A percentile compares a stretch with the other conserved stretches of the same genome.
phyloP scores from a whole-genome alignment of 2,113 vertebrate species.

The Saccopteryx bilineata region DNA sequence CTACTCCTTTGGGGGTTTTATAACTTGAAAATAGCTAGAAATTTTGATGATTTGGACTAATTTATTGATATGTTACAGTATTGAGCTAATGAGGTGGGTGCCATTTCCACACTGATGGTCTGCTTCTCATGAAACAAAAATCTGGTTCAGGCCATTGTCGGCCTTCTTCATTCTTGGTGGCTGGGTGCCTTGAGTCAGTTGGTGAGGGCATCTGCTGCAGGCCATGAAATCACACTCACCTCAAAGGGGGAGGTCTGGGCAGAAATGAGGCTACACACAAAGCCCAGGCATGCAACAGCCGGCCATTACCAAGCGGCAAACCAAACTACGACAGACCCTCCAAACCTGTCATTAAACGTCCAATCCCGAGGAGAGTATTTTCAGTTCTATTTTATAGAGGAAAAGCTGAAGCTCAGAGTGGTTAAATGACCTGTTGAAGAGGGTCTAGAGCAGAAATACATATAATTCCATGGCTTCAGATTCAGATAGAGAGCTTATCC shows the following conservation, averaged over 20 bases:
- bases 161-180: background rate
- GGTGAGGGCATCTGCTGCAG: background rate
- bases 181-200: background rate
- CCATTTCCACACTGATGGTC: background rate
- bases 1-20: background rate
- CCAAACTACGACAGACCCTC: background rate
- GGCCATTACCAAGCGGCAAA: background rate
- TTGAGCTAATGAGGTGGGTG: background rate
- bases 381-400: slow-evolving; percentile 38
- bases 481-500: slow-evolving; percentile 3
- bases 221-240: background rate
- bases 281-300: background rate
- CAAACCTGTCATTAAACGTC: background rate
- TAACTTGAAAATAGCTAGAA: slow-evolving; percentile 30
- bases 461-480: slow-evolving; percentile 4
- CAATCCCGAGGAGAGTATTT: background rate
- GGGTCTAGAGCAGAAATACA: slow-evolving; percentile 18
- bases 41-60: slow-evolving; percentile 32
- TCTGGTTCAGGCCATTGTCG: background rate
- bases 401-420: background rate
- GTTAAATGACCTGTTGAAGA: slow-evolving; percentile 2
- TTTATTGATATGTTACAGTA: background rate
- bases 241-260: background rate
- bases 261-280: rapidly evolving
- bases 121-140: slow-evolving; percentile 1